Conservation (phyloP, 2,113 vertebrate species). For the Anhinga rufa region DNA sequence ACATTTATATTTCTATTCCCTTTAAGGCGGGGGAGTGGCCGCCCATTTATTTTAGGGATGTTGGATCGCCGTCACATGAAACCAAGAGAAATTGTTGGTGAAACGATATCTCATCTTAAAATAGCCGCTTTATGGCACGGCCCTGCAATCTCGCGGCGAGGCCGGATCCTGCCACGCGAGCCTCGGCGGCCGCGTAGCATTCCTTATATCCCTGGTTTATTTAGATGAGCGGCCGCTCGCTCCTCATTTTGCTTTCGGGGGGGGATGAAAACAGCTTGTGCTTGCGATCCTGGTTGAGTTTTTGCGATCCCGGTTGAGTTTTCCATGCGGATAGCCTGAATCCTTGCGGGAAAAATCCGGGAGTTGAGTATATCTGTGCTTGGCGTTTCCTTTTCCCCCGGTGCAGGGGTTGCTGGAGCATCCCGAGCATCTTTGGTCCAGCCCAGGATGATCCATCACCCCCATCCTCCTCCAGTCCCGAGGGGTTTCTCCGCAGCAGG, state of each 20-base stretch:
- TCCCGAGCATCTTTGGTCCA: neutral
- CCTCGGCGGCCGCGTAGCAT: neutral
- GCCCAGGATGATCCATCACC: neutral
- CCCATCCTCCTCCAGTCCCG: neutral
- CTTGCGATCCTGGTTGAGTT: too few species aligned
- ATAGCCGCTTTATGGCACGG: neutral
- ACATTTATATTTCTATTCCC: neutral
- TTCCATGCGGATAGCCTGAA: neutral
- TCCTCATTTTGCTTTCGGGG: accelerated
- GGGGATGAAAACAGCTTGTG: accelerated
- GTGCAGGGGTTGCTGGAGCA: neutral
- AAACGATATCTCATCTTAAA: neutral
- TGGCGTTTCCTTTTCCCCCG: neutral
- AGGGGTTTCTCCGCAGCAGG: neutral
- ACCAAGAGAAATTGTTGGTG: neutral
- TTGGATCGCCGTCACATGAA: conserved; percentile 18
- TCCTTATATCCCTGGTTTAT: neutral
- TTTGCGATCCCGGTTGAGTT: accelerated
- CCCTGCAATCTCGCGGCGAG: accelerated
- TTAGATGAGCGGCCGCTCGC: accelerated
- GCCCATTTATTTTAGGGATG: neutral
- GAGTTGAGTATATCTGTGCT: accelerated
- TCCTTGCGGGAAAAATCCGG: neutral
- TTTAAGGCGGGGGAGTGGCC: neutral
- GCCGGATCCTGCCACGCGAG: neutral